Evolutionary conservation across 2,888 invertebrate genomes (phyloP), one percentile per base, ranked within the genome.

Genomic region (Neria commutata): DNA sequence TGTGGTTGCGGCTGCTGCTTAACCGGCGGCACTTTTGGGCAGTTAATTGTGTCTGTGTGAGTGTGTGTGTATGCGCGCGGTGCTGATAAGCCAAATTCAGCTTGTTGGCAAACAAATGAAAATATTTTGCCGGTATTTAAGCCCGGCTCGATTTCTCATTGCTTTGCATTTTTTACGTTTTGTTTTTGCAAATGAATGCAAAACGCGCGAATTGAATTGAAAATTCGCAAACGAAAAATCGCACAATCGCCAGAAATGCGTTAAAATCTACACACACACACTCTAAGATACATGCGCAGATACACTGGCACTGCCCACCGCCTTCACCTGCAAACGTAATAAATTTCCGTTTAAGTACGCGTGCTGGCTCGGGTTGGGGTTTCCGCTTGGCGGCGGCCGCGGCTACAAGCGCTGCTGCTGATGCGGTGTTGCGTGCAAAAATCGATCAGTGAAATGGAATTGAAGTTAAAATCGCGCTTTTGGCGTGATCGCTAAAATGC

Each of bases 401-500:
- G 4, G 6, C n/a, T 42, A 21, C 10, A 42, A 19, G 19, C 21
- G 42, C 42, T 4, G n/a, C 37, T n/a, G 10, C 11, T 29, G 6
- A 29, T 6, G 29, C 11, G 29, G 29, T 14, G 37, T 75, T 73
- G 74, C 76, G 71, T 75, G 75, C 72, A 70, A 71, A 74, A 75
- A 75, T 73, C 76, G 76, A 75, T 75, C 74, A 74, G 72, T 60
- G 61, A 42, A 42, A 42, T 42, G 42, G 21, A 42, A 42, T 42
- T 42, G 42, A 42, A 42, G 42, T 21, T 17, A 17, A 19, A 42
- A 19, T 42, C 42, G 42, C 42, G 42, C 42, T 42, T 42, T 42
- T 42, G 42, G 42, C 42, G 42, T 42, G 42, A 42, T 42, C 42
- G 42, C 42, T 42, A 42, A 37, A 42, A 42, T 42, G 19, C 42